Evolutionary conservation across 2,797 vertebrate species (phyloP).

Genomic region (Sphaeramia orbicularis): DNA sequence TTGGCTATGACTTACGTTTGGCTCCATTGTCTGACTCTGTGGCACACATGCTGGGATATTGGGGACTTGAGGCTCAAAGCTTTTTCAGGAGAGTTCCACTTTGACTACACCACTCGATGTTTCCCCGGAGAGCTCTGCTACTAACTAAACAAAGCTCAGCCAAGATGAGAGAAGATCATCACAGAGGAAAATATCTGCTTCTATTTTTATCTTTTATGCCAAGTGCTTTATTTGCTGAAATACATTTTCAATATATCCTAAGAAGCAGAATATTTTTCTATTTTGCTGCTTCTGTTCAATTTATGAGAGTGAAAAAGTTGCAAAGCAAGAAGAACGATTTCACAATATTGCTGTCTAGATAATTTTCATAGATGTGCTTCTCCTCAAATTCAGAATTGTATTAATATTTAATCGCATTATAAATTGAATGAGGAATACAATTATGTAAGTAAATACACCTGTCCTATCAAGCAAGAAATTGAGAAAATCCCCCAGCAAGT

Average conservation of each 20-base stretch:
- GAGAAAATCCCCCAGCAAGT: slow-evolving; percentile 81
- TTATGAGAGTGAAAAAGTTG: slow-evolving; percentile 70
- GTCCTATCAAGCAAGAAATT: slow-evolving; percentile 86
- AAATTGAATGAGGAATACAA: slow-evolving; percentile 85
- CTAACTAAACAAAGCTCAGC: slow-evolving; percentile 75
- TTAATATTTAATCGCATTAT: slow-evolving; percentile 87
- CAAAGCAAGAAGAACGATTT: slow-evolving; percentile 73
- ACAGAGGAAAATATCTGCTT: slow-evolving; percentile 44
- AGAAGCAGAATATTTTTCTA: slow-evolving; percentile 62
- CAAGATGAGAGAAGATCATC: slow-evolving; percentile 61
- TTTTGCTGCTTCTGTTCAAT: slow-evolving; percentile 51
- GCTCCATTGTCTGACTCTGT: slow-evolving; percentile 71
- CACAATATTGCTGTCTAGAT: slow-evolving; percentile 76
- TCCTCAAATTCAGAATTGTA: slow-evolving; percentile 78
- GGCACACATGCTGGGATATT: slow-evolving; percentile 60
- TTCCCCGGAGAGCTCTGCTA: slow-evolving; percentile 65
- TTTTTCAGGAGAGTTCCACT: slow-evolving; percentile 72
- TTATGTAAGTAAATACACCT: slow-evolving; percentile 87
- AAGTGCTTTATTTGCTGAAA: slow-evolving; percentile 56
- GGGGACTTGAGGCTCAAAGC: slow-evolving; percentile 68
- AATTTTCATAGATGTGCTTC: slow-evolving; percentile 77
- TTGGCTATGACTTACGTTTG: slow-evolving; percentile 76
- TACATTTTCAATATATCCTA: slow-evolving; percentile 55
- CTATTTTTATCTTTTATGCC: slow-evolving; percentile 66
- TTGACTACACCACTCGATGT: slow-evolving; percentile 66